A percentile compares a stretch with the other conserved stretches of the same genome.
Conservation (phyloP, 2,113 vertebrate genomes). For the Aplodontia rufa region DNA sequence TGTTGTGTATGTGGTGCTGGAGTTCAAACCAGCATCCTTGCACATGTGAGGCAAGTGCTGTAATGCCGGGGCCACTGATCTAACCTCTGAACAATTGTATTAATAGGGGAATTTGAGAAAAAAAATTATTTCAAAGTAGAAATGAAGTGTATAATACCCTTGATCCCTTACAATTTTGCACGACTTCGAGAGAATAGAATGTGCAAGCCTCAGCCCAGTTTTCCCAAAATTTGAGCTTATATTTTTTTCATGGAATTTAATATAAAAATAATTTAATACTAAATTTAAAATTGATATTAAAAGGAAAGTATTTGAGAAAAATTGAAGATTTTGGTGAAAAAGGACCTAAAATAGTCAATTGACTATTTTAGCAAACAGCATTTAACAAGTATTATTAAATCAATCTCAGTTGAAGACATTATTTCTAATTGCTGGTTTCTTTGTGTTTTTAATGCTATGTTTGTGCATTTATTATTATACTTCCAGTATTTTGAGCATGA, state of each 20-base stretch:
- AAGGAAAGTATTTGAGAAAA: neutral
- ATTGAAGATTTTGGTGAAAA: neutral
- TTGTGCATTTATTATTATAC: neutral
- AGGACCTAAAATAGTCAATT: neutral
- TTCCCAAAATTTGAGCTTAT: neutral
- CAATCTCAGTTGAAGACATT: neutral
- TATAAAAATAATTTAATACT: neutral
- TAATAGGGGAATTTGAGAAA: neutral
- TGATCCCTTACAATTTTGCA: neutral
- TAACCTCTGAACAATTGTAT: neutral
- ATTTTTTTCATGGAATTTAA: neutral
- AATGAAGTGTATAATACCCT: neutral
- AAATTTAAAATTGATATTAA: neutral
- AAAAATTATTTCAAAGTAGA: neutral
- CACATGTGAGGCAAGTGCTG: too few species aligned
- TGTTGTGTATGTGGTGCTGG: too few species aligned
- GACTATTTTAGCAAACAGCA: neutral
- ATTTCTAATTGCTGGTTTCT: neutral
- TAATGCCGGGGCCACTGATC: too few species aligned
- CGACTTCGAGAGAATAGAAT: neutral
- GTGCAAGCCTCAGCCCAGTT: neutral
- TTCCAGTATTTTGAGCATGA: neutral
- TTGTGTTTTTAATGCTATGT: neutral
- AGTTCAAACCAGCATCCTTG: too few species aligned
- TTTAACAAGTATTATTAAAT: constrained; percentile 1